A percentile compares a stretch with the other conserved stretches of the same genome.
Conservation (phyloP, 2,888 invertebrate species). For the Galerucella nymphaeae region DNA sequence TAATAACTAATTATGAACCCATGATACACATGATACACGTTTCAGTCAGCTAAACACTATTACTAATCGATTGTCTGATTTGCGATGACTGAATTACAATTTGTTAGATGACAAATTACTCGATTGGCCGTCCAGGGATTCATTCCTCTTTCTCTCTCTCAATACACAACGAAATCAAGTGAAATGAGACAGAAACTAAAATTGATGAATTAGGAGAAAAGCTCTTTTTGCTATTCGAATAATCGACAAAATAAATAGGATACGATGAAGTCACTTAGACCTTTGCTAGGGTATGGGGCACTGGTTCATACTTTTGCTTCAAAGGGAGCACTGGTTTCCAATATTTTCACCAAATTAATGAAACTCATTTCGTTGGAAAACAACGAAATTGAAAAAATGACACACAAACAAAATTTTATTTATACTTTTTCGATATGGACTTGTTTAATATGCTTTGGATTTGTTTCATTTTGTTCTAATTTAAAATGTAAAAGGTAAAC, state of each 20-base stretch:
- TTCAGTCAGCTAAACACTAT: constrained; percentile 47
- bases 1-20: constrained; percentile 50
- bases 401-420: too few species aligned
- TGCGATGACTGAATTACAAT: constrained; percentile 51
- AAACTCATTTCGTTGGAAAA: too few species aligned
- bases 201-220: background rate
- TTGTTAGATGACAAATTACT: constrained; percentile 46
- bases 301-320: too few species aligned
- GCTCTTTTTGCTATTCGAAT: too few species aligned
- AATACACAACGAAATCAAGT: constrained; percentile 44
- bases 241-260: too few species aligned
- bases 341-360: too few species aligned
- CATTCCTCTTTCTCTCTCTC: background rate
- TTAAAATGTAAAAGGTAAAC: background rate
- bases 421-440: background rate
- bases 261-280: too few species aligned
- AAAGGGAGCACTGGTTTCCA: too few species aligned
- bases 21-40: constrained; percentile 51
- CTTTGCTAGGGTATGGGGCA: too few species aligned
- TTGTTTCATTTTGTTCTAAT: background rate
- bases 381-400: too few species aligned
- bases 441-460: background rate
- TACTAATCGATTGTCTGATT: constrained; percentile 50
- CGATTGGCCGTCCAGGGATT: constrained; percentile 27
- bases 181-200: constrained; percentile 2